Conservation (phyloP, 1,140 invertebrate genomes). For the Drosophila sucinea region DNA sequence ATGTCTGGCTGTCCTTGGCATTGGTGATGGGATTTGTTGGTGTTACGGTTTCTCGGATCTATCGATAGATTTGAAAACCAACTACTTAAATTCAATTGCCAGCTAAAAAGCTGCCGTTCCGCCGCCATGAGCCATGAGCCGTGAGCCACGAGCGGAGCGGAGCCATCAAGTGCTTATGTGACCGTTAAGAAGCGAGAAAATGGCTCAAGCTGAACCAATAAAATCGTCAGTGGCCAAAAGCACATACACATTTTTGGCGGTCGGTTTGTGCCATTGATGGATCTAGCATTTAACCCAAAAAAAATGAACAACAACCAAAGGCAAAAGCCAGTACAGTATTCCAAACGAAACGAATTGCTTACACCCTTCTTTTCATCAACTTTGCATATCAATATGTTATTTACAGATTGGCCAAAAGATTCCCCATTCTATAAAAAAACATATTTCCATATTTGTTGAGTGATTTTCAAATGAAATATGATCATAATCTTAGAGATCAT, state of each 20-base stretch:
- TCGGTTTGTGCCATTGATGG: conserved; percentile 32
- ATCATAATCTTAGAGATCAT: too few species aligned
- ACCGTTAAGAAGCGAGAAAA: conserved; percentile 57
- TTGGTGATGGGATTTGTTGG: conserved; percentile 14
- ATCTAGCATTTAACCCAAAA: conserved; percentile 40
- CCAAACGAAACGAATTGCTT: neutral
- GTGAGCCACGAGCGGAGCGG: too few species aligned
- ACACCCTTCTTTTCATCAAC: neutral
- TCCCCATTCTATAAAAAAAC: too few species aligned
- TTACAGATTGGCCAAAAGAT: conserved; percentile 1
- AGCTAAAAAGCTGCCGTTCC: neutral
- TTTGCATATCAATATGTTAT: too few species aligned
- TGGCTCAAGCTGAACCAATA: conserved; percentile 17
- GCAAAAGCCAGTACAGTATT: neutral
- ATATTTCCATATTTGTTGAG: too few species aligned
- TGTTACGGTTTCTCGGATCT: conserved; percentile 15
- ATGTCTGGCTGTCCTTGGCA: conserved; percentile 2
- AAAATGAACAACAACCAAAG: neutral
- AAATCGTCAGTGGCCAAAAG: conserved; percentile 23
- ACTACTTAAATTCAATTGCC: conserved; percentile 4
- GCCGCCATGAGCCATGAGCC: conserved; percentile 14
- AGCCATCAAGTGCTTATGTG: conserved; percentile 35
- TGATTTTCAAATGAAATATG: too few species aligned
- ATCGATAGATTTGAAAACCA: conserved; percentile 2
- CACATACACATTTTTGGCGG: conserved; percentile 20